phyloP scores from a whole-genome alignment of 2,113 vertebrate genomes.

The Lophius piscatorius region DNA sequence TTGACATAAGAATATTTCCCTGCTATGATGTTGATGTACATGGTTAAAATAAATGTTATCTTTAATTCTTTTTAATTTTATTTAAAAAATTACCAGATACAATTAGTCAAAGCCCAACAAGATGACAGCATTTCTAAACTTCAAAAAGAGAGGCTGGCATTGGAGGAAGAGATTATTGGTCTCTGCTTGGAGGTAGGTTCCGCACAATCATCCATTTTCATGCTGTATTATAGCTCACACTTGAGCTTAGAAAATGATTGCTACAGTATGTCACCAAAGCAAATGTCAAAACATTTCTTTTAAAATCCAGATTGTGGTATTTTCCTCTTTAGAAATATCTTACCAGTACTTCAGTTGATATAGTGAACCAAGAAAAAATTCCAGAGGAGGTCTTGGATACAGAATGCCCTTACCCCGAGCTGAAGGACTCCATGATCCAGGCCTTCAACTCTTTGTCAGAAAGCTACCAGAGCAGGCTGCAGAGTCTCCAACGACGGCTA shows the following conservation, averaged over 20 bases:
- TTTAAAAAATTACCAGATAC: conserved; percentile 75
- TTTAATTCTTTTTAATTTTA: conserved; percentile 4
- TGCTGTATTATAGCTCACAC: not conserved
- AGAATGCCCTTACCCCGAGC: conserved; percentile 85
- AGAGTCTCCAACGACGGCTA: conserved; percentile 74
- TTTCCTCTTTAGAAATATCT: conserved; percentile 59
- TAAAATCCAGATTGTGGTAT: not conserved
- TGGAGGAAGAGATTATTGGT: conserved; percentile 80
- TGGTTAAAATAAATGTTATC: too few species aligned
- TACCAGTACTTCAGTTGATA: conserved; percentile 60
- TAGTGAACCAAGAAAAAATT: conserved; percentile 57
- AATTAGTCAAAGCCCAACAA: conserved; percentile 86
- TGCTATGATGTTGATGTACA: too few species aligned
- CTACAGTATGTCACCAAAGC: too few species aligned
- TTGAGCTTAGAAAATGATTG: not conserved
- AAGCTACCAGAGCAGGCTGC: conserved; percentile 78
- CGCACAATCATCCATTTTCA: not conserved
- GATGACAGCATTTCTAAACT: conserved; percentile 78
- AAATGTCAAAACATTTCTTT: too few species aligned
- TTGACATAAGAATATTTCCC: too few species aligned
- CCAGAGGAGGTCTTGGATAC: conserved; percentile 82
- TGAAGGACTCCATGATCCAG: conserved; percentile 80
- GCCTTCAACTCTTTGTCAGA: conserved; percentile 83
- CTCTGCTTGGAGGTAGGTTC: conserved; percentile 79
- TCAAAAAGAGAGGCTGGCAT: conserved; percentile 68